phyloP scores from a whole-genome alignment of 2,113 vertebrate genomes.

The Peromyscus maniculatus region DNA sequence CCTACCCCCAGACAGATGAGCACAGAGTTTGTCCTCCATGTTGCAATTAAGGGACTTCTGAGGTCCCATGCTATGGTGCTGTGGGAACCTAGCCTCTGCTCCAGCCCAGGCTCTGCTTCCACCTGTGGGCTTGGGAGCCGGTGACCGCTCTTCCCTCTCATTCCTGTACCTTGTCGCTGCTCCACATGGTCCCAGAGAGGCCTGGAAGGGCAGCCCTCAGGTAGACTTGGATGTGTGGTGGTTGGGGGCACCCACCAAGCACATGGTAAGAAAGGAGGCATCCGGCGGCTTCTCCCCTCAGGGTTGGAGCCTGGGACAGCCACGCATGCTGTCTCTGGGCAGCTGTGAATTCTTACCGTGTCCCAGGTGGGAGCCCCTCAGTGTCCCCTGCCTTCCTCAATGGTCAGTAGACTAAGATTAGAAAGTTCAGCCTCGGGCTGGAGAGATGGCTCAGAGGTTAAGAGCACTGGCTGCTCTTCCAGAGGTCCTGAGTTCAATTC shows the following conservation, averaged over 20 bases:
- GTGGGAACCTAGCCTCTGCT: neutral
- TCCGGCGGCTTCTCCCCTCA: neutral
- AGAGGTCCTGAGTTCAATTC: too few species aligned
- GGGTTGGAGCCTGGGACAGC: neutral
- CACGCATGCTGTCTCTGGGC: neutral
- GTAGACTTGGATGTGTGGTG: neutral
- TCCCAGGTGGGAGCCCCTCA: neutral
- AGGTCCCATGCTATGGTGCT: fast-evolving
- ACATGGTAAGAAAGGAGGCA: neutral
- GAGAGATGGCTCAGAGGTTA: too few species aligned
- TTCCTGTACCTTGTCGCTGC: fast-evolving
- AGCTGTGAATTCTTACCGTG: fast-evolving
- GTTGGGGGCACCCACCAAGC: neutral
- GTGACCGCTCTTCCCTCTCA: fast-evolving
- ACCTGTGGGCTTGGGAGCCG: neutral
- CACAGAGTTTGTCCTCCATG: neutral
- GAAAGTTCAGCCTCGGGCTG: too few species aligned
- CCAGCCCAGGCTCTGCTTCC: neutral
- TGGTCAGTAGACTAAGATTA: neutral
- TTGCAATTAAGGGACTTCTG: neutral
- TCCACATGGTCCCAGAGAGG: neutral
- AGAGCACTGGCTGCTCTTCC: too few species aligned
- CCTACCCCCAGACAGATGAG: neutral
- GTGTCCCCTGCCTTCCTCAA: neutral
- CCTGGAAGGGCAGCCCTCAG: fast-evolving